Conservation (phyloP, 1,140 invertebrate species). For the Heliconius melpomene region DNA sequence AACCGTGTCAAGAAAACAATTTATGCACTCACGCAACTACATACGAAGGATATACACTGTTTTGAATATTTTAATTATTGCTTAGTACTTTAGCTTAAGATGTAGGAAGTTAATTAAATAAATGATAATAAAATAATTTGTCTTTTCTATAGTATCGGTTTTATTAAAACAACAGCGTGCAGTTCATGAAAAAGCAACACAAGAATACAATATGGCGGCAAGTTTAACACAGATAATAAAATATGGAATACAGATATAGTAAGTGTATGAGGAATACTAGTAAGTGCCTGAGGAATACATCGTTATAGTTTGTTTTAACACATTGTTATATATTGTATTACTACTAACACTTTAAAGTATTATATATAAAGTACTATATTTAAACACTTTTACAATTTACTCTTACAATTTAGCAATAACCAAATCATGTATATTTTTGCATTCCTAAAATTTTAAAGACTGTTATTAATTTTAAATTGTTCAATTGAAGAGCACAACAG, state of each 20-base stretch:
- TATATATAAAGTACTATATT: not conserved
- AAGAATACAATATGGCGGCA: slow-evolving; percentile 10
- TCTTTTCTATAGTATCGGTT: not conserved
- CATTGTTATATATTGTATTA: too few species aligned
- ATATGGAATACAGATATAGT: not conserved
- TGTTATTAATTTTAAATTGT: not conserved
- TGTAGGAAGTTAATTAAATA: not conserved
- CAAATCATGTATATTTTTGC: not conserved
- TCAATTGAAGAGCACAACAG: not conserved
- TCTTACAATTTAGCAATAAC: not conserved
- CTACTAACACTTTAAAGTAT: too few species aligned
- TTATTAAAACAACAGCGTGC: not conserved
- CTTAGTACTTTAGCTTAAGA: not conserved
- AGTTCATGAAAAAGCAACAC: not conserved
- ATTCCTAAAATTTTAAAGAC: not conserved
- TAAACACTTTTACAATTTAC: not conserved
- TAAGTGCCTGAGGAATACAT: too few species aligned
- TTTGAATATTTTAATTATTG: not conserved
- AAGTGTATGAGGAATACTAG: too few species aligned
- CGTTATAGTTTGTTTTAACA: too few species aligned
- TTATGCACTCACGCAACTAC: slow-evolving; percentile 25
- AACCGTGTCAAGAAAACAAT: slow-evolving; percentile 40
- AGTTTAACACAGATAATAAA: not conserved
- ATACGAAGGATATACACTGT: not conserved
- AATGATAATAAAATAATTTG: not conserved